Conservation (phyloP, 2,888 invertebrate species). For the Drosophila mimetica region DNA sequence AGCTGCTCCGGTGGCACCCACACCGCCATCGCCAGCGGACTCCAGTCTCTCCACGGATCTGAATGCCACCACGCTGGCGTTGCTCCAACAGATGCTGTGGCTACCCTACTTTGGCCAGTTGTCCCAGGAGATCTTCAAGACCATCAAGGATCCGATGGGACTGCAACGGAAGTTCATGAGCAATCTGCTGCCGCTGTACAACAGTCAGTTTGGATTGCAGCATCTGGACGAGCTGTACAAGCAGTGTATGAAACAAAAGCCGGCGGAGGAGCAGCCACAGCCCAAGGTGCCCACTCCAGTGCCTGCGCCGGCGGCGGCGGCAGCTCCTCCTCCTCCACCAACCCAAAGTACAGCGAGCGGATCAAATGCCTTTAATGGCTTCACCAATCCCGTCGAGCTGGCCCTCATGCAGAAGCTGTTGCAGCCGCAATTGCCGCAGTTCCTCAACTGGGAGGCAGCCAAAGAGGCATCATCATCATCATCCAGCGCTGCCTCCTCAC, state of each 20-base stretch:
- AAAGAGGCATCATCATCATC: conserved; percentile 36
- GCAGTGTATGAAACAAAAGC: conserved; percentile 68
- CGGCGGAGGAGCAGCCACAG: conserved; percentile 82
- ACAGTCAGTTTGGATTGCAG: conserved; percentile 66
- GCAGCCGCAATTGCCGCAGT: conserved; percentile 84
- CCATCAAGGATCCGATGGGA: conserved; percentile 75
- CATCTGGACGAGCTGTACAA: conserved; percentile 72
- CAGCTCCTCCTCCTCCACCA: conserved; percentile 20
- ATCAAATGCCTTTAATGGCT: conserved; percentile 53
- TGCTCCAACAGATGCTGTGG: conserved; percentile 91
- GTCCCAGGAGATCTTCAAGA: conserved; percentile 85
- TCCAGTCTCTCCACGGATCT: conserved; percentile 87
- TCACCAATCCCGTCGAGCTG: conserved; percentile 81
- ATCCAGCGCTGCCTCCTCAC: conserved; percentile 44
- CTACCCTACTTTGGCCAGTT: conserved; percentile 87
- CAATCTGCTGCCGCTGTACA: conserved; percentile 72
- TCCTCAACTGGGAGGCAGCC: conserved; percentile 39
- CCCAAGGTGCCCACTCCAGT: conserved; percentile 38
- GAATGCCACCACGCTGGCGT: conserved; percentile 89
- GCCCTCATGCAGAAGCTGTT: conserved; percentile 90
- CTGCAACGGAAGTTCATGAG: conserved; percentile 76
- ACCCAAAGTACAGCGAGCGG: conserved; percentile 20
- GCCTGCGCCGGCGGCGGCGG: conserved; percentile 25
- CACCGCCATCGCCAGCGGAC: conserved; percentile 55
- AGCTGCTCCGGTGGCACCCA: conserved; percentile 28